Evolutionary conservation across 2,113 vertebrate genomes (phyloP), one percentile per base, ranked within the genome.

Genomic region (Myotis lucifugus): DNA sequence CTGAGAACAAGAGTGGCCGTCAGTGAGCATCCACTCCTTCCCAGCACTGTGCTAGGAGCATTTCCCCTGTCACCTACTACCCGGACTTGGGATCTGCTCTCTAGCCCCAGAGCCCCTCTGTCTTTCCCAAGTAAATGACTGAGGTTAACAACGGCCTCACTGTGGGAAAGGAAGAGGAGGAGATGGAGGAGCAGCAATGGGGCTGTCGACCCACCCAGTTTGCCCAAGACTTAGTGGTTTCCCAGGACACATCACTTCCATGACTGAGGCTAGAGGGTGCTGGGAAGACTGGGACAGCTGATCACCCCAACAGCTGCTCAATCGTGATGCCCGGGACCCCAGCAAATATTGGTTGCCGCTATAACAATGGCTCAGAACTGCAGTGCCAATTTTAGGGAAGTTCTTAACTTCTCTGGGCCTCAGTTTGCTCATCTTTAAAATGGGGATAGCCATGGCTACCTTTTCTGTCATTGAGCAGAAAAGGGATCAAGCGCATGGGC

Each of bases 401-500:
- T 50, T 12, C 3, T 70, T 79, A 14, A 42, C 12, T 74, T 70
- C 69, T 66, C 46, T 73, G 77, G 54, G 73, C 64, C 73, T 88
- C n/a, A 1, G 3, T 50, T 27, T 85, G 17, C 15, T 52, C 77
- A 17, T 61, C 64, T 27, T 23, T 90, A 32, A 77, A 77, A 42
- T 27, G 15, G 34, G n/a, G 12, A 12, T 9, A 74, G 42, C 52
- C 10, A 52, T 6, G 23, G 40, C 70, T 21, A 3, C 56, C 52
- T 48, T 73, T 48, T 64, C 40, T 37, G 1, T 18, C 23, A 0
- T 12, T 13, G 23, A 69, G 18, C 40, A 3, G 46, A 27, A 74
- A 52, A 86, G 18, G 29, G n/a, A 17, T 4, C 4, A 8, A 59
- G 50, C 0, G 2, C 6, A 11, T 18, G 18, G 3, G 34, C 19